Evolutionary conservation across 2,797 vertebrate species (phyloP), one percentile per base, ranked within the genome.

Genomic region (Hippoglossus hippoglossus): DNA sequence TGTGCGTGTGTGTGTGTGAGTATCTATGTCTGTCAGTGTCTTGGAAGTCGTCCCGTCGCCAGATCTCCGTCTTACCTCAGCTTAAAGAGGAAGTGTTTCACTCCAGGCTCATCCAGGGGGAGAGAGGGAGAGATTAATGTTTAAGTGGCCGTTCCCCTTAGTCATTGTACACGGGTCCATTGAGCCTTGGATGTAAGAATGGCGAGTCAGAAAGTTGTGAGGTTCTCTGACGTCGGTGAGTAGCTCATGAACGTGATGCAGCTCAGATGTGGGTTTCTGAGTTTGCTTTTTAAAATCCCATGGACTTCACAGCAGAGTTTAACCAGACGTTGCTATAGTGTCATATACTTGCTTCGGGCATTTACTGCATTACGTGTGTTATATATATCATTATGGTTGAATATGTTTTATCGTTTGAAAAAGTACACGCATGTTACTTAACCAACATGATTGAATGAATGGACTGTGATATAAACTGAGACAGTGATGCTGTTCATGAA

Each of bases 11-110:
- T 66, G 71, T 44, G 61, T 61, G 71, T 72, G 63, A 64, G 82
- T 84, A 60, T 85, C 81, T 75, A 82, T 79, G 81, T 87, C 71
- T 80, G 75, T 79, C 72, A 21, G 70, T 52, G 79, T 87, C 73
- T 66, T 87, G 84, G 86, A 87, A 79, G 34, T 52, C 28, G 0
- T 83, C 81, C 81, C 57, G 15, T 53, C 39, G 69, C 25, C 25
- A 58, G 77, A 84, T 80, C 76, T 51, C 39, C 74, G 51, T 25
- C 62, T 82, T 21, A 70, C 73, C 81, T 83, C 51, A 86, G 66
- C 79, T 65, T 51, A 19, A 65, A 58, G 68, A 80, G 68, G 65
- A 74, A 74, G 64, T 54, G 59, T 49, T 24, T 49, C 39, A 36
- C 53, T 75, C 18, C 39, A 25, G 41, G 28, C 46, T 70, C 44